Conservation (phyloP, 1,140 invertebrate species). For the Drosophila tristis region DNA sequence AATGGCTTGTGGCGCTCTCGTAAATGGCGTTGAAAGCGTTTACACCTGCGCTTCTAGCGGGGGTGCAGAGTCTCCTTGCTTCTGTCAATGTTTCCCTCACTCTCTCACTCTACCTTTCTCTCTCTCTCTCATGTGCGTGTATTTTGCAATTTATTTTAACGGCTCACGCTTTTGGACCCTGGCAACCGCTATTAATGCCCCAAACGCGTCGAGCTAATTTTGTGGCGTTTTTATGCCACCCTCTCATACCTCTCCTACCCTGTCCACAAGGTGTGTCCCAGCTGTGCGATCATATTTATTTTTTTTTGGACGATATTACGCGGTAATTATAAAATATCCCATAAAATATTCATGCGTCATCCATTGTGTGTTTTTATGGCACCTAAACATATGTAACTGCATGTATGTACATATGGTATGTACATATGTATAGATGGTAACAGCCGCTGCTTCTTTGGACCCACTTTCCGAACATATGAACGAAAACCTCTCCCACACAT, state of each 20-base stretch:
- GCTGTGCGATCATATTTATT: constrained; percentile 70
- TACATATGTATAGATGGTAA: background rate
- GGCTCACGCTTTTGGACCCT: constrained; percentile 72
- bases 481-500: too few relatives aligned
- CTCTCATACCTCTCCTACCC: background rate
- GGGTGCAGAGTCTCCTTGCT: constrained; percentile 8
- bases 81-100: background rate
- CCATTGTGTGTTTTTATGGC: constrained; percentile 75
- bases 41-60: constrained; percentile 61
- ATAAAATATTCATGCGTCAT: constrained; percentile 77
- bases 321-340: constrained; percentile 81
- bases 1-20: constrained; percentile 13
- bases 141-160: constrained; percentile 80
- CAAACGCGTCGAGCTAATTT: constrained; percentile 78
- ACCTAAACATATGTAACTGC: constrained; percentile 72
- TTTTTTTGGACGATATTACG: constrained; percentile 65
- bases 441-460: background rate
- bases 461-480: too few relatives aligned
- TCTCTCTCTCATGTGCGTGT: constrained; percentile 38
- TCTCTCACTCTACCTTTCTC: background rate
- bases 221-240: constrained; percentile 73
- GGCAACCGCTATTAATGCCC: constrained; percentile 72
- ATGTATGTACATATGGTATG: constrained; percentile 2
- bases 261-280: constrained; percentile 46
- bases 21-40: constrained; percentile 74